Evolutionary conservation across 2,888 invertebrate genomes (phyloP), one percentile per base, ranked within the genome.

Genomic region (Meghimatium bilineatum): DNA sequence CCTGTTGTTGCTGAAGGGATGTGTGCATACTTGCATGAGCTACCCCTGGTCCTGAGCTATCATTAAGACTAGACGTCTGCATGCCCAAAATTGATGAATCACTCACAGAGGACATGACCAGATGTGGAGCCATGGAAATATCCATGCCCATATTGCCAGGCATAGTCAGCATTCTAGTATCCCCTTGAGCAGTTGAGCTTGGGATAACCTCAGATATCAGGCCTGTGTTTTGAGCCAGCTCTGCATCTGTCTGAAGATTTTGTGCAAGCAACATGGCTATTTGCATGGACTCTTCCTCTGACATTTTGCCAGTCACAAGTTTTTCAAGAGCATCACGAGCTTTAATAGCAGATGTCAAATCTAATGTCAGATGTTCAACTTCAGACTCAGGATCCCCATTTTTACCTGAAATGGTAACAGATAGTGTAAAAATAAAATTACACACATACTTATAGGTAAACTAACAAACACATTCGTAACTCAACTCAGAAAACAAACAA

Each of bases 351-450:
- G 76, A 71, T 12, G 36, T 76, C 84, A 92, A 92, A 93, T 97
- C 97, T 88, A 97, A 97, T 60, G 97, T 96, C 94, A 97, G 97
- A 92, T 97, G 97, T 92, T 95, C 95, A 77, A 96, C 95, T 63
- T 75, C 84, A 36, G 67, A 36, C 38, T 89, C 88, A 90, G 95
- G 96, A 87, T 95, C 96, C n/a, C 96, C 96, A 92, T 96, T 96
- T 93, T 95, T 95, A 92, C 95, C 95, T 91, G 84, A 38, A 85
- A 77, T 44, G 44, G 44, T 44, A 44, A 44, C 12, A 44, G 12
- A 12, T 8, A 44, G 44, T 44, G 6, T 8, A 44, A 44, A 44
- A 8, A 44, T 12, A 44, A 12, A 44, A 5, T 8, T 44, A 8
- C 44, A 44, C 12, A 44, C 5, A n/a, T 5, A 44, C 5, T 44